Percentiles rank a stretch among this genome's conserved stretches.
Evolutionary conservation across 1,140 invertebrate genomes (phyloP).

Genomic region (Psilanteris sp.): DNA sequence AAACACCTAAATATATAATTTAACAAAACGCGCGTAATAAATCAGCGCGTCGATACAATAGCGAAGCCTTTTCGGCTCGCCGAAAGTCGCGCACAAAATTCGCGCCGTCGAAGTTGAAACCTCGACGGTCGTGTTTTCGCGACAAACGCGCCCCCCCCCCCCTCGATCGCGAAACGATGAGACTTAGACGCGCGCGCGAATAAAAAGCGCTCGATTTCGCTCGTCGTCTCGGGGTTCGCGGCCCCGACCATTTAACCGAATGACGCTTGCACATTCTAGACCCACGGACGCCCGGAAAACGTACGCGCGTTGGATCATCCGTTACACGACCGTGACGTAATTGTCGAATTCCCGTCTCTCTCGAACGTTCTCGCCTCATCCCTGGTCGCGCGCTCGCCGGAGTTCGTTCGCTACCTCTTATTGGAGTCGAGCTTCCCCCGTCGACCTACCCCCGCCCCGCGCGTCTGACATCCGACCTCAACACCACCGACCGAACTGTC

Average conservation of each 20-base stretch:
- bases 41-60: too few species aligned
- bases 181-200: too few species aligned
- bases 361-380: conserved; percentile 40
- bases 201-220: too few species aligned
- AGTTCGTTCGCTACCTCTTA: conserved; percentile 26
- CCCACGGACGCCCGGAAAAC: conserved; percentile 67
- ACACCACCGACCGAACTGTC: conserved; percentile 55
- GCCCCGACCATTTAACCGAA: conserved; percentile 73
- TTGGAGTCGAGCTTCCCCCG: conserved; percentile 12
- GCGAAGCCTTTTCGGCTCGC: too few species aligned
- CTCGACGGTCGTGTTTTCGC: too few species aligned
- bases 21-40: too few species aligned
- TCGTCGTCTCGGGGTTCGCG: too few species aligned
- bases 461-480: conserved; percentile 29
- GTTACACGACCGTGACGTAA: conserved; percentile 77
- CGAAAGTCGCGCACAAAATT: too few species aligned
- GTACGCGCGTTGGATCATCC: conserved; percentile 73
- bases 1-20: too few species aligned
- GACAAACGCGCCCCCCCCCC: too few species aligned
- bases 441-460: conserved; percentile 25
- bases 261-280: conserved; percentile 78
- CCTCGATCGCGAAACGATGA: too few species aligned
- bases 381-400: conserved; percentile 20
- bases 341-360: conserved; percentile 77
- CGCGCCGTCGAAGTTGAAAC: too few species aligned